Evolutionary conservation across 2,888 invertebrate species (phyloP).

Genomic region (Nymphalis polychloros): DNA sequence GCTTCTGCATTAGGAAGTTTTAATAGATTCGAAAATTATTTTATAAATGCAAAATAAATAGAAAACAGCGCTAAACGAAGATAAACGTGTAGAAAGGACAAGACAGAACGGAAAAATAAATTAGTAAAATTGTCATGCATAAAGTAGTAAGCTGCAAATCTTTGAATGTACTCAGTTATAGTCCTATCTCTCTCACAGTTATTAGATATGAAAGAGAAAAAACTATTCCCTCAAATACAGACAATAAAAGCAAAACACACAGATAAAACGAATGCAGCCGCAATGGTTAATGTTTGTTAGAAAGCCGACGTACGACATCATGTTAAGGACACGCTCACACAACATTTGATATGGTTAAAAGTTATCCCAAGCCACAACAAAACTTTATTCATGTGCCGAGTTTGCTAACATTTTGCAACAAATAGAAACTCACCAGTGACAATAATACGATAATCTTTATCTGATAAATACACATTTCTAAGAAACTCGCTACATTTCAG

Average conservation of each 20-base stretch:
- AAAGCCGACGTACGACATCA: conserved; percentile 52
- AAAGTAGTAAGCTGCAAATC: conserved; percentile 25
- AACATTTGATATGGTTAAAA: conserved; percentile 48
- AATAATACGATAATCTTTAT: conserved; percentile 11
- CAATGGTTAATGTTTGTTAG: conserved; percentile 68
- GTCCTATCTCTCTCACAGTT: conserved; percentile 1
- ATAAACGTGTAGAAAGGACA: conserved; percentile 37
- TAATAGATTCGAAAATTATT: conserved; percentile 40
- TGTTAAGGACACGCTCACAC: conserved; percentile 57
- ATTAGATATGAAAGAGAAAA: conserved; percentile 3
- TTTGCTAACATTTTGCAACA: conserved; percentile 45
- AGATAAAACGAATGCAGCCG: conserved; percentile 69
- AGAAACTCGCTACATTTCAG: conserved; percentile 1
- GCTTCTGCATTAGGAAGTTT: conserved; percentile 76
- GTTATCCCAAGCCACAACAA: conserved; percentile 79
- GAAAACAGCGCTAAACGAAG: conserved; percentile 40
- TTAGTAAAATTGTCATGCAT: conserved; percentile 44
- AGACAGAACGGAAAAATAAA: conserved; percentile 39
- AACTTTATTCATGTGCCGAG: conserved; percentile 59
- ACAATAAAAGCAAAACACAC: conserved; percentile 22
- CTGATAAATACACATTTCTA: conserved; percentile 12
- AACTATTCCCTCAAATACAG: conserved; percentile 17
- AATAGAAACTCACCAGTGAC: background rate
- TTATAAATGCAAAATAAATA: conserved; percentile 40
- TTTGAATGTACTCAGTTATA: conserved; percentile 10